phyloP scores from a whole-genome alignment of 2,113 vertebrate species.

The Peromyscus maniculatus region DNA sequence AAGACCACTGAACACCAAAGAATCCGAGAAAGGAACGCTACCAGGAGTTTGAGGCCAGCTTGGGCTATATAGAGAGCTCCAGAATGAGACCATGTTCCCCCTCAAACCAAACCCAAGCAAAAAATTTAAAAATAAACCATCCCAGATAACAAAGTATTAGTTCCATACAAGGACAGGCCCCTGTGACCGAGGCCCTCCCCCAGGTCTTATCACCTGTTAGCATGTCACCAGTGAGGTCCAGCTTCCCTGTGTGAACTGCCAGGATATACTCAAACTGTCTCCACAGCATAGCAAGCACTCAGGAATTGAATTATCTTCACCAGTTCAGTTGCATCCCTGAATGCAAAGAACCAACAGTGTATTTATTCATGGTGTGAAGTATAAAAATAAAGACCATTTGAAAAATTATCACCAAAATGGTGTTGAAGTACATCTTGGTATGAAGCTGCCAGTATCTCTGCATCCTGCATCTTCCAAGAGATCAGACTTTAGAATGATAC shows the following conservation, averaged over 20 bases:
- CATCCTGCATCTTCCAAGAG: background rate
- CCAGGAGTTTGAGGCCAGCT: background rate
- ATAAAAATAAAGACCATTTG: background rate
- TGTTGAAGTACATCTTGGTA: background rate
- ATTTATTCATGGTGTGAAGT: background rate
- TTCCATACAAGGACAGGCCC: background rate
- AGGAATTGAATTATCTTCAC: background rate
- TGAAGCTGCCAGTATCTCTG: background rate
- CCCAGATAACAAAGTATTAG: rapidly evolving
- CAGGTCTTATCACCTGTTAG: no score
- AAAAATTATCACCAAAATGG: background rate
- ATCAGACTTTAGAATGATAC: background rate
- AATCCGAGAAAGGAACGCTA: background rate
- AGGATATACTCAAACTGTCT: background rate
- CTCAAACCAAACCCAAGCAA: background rate
- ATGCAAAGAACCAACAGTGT: background rate
- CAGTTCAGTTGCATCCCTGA: background rate
- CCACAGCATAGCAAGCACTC: background rate
- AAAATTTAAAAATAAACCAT: background rate
- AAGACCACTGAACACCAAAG: background rate
- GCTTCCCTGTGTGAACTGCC: background rate
- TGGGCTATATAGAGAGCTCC: background rate
- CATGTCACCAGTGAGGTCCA: background rate
- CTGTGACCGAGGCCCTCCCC: no score
- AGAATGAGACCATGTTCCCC: background rate